Evolutionary conservation across 2,797 vertebrate species (phyloP).

Genomic region (Neosilurus mollespiculum): DNA sequence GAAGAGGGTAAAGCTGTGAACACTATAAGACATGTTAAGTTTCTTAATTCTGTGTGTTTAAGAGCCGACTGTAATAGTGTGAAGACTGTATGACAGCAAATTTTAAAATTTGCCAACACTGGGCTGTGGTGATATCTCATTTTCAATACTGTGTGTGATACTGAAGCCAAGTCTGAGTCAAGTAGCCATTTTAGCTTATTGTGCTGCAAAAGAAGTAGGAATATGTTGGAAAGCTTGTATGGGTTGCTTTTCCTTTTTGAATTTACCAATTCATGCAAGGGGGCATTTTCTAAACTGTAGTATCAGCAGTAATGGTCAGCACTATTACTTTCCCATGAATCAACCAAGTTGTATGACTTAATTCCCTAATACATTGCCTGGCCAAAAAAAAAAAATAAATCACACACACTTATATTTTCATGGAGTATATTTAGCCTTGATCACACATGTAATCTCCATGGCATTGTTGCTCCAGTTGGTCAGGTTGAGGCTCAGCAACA

Average conservation of each 20-base stretch:
- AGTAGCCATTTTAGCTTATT: neutral
- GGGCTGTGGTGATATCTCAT: neutral
- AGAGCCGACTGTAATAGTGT: neutral
- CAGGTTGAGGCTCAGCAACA: too few species aligned
- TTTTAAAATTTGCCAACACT: neutral
- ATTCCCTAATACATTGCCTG: neutral
- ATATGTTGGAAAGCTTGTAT: neutral
- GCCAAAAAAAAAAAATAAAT: too few species aligned
- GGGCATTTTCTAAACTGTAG: neutral
- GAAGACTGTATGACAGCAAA: neutral
- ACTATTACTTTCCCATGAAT: neutral
- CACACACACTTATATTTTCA: too few species aligned
- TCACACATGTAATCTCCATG: too few species aligned
- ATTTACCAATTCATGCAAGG: neutral
- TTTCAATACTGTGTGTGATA: slow-evolving; percentile 37
- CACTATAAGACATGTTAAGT: slow-evolving; percentile 17
- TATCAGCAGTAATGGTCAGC: neutral
- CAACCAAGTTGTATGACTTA: neutral
- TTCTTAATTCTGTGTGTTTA: neutral
- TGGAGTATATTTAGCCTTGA: too few species aligned
- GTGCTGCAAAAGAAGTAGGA: neutral
- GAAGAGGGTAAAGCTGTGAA: slow-evolving; percentile 22
- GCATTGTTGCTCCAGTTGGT: too few species aligned
- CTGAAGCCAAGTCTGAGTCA: neutral
- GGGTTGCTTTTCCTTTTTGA: neutral